Evolutionary conservation across 23 tunicate genomes (phyloP).

Genomic region (Clavelina lepadiformis): DNA sequence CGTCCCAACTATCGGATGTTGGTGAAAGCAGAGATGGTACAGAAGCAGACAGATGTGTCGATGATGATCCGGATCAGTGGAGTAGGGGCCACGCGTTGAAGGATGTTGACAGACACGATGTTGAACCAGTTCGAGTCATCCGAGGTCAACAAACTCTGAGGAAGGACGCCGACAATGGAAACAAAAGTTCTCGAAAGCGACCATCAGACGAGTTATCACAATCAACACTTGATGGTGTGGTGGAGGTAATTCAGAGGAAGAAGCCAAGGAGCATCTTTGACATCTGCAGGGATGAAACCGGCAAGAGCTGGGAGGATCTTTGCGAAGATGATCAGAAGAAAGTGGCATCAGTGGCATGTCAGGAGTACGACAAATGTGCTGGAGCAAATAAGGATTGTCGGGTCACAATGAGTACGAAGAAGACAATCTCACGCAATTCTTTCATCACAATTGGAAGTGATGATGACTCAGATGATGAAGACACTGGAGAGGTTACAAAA

Average conservation of each 20-base stretch:
- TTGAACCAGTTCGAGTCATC: slow-evolving; percentile 33
- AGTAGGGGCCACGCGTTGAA: slow-evolving; percentile 18
- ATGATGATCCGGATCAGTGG: slow-evolving; percentile 21
- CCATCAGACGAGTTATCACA: slow-evolving; percentile 10
- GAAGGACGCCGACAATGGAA: neutral
- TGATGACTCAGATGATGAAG: no score
- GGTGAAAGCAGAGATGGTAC: neutral
- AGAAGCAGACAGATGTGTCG: neutral
- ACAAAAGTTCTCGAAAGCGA: slow-evolving; percentile 1
- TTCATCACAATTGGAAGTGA: no score
- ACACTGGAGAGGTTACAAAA: no score
- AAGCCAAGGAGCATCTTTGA: slow-evolving; percentile 32
- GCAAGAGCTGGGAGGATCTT: slow-evolving; percentile 8
- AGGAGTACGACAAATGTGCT: slow-evolving; percentile 18
- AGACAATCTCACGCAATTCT: no score
- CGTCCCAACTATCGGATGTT: no score
- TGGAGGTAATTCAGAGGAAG: neutral
- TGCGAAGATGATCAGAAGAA: neutral
- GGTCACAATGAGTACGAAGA: no score
- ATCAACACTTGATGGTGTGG: slow-evolving; percentile 19
- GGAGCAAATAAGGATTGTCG: no score
- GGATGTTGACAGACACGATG: slow-evolving; percentile 4
- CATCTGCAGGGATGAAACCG: slow-evolving; percentile 3
- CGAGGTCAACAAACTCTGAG: neutral
- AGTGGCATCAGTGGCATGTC: slow-evolving; percentile 5